Base-by-base conservation (phyloP, 2,888 invertebrate species). In the Odontothrips loti region DNA sequence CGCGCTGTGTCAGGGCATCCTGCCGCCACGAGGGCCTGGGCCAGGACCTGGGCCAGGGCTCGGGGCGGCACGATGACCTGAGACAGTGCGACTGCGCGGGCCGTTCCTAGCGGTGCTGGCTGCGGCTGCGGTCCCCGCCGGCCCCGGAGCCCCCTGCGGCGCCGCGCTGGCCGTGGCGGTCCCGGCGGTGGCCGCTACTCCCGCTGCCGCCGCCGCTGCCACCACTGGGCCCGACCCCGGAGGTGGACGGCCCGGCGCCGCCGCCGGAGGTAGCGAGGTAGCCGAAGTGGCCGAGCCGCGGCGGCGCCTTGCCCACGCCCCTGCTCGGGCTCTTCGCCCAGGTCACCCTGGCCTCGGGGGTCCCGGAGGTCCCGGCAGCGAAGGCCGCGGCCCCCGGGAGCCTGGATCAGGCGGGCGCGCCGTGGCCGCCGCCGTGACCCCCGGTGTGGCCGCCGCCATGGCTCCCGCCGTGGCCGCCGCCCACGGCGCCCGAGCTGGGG, bases 201-300 rank as follows among this genome's bases (percentile, higher is more conserved):
- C n/a, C n/a, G n/a, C n/a, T 1, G 15, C 58, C 79, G 58, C 80
- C 12, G 75, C n/a, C n/a, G n/a, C 63, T 27, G 68, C 63, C 58
- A 80, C 27, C 34, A 63, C 79, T 81, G 27, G 79, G 75, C 79
- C 86, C 86, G 84, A 84, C 84, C 83, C 51, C 80, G 20, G 85
- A 84, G 85, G 85, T 84, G 85, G 85, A 84, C 86, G 86, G 85
- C 86, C 86, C 86, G 86, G 87, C 85, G 85, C 86, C 85, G 84
- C 86, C 85, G 84, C 84, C 83, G 84, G 34, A 43, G 34, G 83
- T 82, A 85, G 85, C 84, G 84, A 86, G 84, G 85, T 85, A 82
- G 58, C 81, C 81, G 47, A 34, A 34, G 58, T 80, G 27, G 80
- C 80, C 10, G 68, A 85, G 84, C 82, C 83, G 82, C 84, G 85